phyloP scores from a whole-genome alignment of 2,888 invertebrate species.

The Caenorhabditis becei region DNA sequence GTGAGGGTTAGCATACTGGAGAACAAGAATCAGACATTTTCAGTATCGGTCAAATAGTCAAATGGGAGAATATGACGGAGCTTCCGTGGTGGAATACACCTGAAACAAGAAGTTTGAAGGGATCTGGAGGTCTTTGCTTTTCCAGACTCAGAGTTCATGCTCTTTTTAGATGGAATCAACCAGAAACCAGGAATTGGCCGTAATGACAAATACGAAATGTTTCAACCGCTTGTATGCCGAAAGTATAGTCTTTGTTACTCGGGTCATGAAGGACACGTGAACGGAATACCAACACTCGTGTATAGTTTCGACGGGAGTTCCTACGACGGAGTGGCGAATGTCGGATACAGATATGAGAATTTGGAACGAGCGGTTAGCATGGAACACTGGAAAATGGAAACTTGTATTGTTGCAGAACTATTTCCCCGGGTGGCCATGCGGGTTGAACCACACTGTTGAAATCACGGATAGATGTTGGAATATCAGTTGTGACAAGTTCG shows the following conservation, averaged over 20 bases:
- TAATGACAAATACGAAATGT: slow-evolving; percentile 47
- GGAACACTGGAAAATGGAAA: no score
- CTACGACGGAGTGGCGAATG: background rate
- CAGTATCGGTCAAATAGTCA: slow-evolving; percentile 21
- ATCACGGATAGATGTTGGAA: slow-evolving; percentile 10
- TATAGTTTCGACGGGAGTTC: slow-evolving; percentile 4
- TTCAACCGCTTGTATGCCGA: slow-evolving; percentile 24
- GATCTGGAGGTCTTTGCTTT: background rate
- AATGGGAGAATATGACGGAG: slow-evolving; percentile 18
- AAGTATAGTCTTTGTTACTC: slow-evolving; percentile 26
- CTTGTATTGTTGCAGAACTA: slow-evolving; percentile 13
- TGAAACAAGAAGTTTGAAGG: background rate
- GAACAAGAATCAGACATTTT: background rate
- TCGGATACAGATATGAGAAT: slow-evolving; percentile 25
- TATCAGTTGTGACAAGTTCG: slow-evolving; percentile 11
- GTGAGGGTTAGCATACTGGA: slow-evolving; percentile 6
- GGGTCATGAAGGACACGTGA: slow-evolving; percentile 9
- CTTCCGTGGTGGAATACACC: slow-evolving; percentile 13
- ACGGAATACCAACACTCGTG: slow-evolving; percentile 10
- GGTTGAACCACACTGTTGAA: slow-evolving; percentile 29
- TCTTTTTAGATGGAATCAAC: slow-evolving; percentile 17
- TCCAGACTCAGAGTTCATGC: background rate
- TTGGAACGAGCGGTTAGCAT: slow-evolving; percentile 6
- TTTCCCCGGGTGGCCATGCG: slow-evolving; percentile 19
- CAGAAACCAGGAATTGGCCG: slow-evolving; percentile 35